Percentiles rank a stretch among this genome's conserved stretches.
These are phyloP conservation scores for Ianthella basta DNA, from an alignment of 37 sponge, comb jelly and placozoan genomes.

Conservation along the genomic window DNA sequence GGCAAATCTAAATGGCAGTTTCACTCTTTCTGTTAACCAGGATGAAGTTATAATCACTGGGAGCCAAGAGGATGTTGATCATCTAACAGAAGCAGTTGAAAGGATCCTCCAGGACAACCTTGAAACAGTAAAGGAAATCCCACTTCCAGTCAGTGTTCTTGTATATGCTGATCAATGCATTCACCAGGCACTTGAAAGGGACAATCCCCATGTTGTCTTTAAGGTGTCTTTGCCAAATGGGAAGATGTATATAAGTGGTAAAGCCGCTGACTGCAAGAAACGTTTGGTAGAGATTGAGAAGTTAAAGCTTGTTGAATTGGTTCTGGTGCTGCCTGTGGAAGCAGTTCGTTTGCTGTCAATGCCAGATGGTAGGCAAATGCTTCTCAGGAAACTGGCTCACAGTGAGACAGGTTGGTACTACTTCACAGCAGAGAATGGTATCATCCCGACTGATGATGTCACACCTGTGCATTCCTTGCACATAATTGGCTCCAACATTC, in stretches of 20 bases:
- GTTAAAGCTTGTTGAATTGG: not conserved
- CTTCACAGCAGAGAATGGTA: slow-evolving; percentile 8
- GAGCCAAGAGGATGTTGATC: not conserved
- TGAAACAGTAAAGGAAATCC: not conserved
- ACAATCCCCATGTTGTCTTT: not conserved
- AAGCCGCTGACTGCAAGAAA: not conserved
- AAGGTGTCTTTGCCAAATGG: not conserved
- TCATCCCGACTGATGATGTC: not conserved
- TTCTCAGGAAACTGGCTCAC: not conserved
- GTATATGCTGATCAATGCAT: not conserved
- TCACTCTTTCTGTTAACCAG: not conserved
- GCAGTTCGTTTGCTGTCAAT: not conserved
- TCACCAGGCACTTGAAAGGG: not conserved
- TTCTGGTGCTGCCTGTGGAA: not conserved
- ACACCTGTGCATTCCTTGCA: not conserved
- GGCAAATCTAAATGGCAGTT: not conserved
- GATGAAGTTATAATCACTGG: not conserved
- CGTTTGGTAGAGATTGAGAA: not conserved
- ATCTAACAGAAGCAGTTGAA: not conserved
- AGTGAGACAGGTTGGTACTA: not conserved
- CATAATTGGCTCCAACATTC: not conserved
- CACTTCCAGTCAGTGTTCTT: not conserved
- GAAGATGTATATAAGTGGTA: not conserved
- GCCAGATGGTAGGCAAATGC: slow-evolving; percentile 2
- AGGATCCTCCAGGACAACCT: not conserved